phyloP scores from a whole-genome alignment of 2,113 vertebrate genomes.

The Psittacula cyanocephala region DNA sequence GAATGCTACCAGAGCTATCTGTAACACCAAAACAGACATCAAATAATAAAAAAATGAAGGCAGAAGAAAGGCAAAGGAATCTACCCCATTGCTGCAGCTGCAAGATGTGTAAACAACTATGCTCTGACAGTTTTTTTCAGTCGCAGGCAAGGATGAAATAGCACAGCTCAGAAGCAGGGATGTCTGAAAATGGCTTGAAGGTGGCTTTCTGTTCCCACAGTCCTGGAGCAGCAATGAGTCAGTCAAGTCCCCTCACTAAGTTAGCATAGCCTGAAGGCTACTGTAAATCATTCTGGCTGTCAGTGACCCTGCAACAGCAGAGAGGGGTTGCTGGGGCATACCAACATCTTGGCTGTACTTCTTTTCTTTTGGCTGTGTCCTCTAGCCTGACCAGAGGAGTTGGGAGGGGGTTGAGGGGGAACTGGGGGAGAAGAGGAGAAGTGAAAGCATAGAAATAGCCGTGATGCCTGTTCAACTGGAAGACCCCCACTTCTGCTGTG shows the following conservation, averaged over 20 bases:
- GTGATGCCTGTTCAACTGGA: not conserved
- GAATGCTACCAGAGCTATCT: not conserved
- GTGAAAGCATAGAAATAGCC: not conserved
- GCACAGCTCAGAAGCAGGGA: not conserved
- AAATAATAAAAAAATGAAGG: not conserved
- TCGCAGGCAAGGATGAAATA: not conserved
- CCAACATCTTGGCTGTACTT: conserved; percentile 35
- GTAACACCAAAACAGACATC: not conserved
- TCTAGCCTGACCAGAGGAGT: not conserved
- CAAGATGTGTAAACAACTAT: not conserved
- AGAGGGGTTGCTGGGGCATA: conserved; percentile 32
- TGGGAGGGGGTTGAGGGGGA: not conserved
- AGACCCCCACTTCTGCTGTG: not conserved
- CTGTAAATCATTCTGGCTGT: conserved; percentile 57
- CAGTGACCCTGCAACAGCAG: conserved; percentile 49
- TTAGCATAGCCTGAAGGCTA: conserved; percentile 40
- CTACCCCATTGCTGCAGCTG: not conserved
- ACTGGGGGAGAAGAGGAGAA: not conserved
- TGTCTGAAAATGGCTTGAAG: conserved; percentile 37
- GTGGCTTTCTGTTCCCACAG: conserved; percentile 31
- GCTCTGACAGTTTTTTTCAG: not conserved
- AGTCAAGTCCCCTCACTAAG: conserved; percentile 34
- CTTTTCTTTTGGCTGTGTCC: conserved; percentile 21
- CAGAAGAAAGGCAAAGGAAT: not conserved
- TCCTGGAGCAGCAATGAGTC: conserved; percentile 52